A percentile compares a stretch with the other conserved stretches of the same genome.
These are phyloP conservation scores for Seladonia tumulorum DNA, from an alignment of 2,888 invertebrate species.

Conservation along the genomic window DNA sequence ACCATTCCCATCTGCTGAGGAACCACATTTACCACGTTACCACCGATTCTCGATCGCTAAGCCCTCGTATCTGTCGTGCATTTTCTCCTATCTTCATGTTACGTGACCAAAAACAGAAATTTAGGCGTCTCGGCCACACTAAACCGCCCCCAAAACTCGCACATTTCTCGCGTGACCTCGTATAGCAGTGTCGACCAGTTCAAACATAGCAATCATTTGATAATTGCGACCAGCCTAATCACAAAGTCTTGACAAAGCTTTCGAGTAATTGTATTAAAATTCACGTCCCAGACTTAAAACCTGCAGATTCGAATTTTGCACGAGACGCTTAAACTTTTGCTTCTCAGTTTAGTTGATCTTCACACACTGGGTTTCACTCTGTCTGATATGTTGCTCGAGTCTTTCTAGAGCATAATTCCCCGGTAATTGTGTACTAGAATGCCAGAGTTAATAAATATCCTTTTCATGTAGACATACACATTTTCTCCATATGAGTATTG, in stretches of 20 bases:
- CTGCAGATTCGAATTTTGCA: not conserved
- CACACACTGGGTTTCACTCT: slow-evolving; percentile 60
- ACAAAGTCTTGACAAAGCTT: not conserved
- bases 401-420: not conserved
- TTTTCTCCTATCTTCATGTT: slow-evolving; percentile 26
- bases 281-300: not conserved
- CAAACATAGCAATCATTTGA: not conserved
- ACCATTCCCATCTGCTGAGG: slow-evolving; percentile 83
- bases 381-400: not conserved
- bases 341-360: not conserved
- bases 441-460: not conserved
- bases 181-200: not conserved
- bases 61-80: slow-evolving; percentile 40
- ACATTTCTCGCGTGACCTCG: too few species aligned
- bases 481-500: too few species aligned
- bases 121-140: not conserved
- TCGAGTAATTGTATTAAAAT: not conserved
- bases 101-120: not conserved
- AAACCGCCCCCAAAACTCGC: not conserved
- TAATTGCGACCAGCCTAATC: not conserved
- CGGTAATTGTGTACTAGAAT: not conserved
- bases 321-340: slow-evolving; percentile 3
- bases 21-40: slow-evolving; percentile 82
- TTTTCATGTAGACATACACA: not conserved
- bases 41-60: slow-evolving; percentile 65